phyloP scores from a whole-genome alignment of 2,888 invertebrate species.

The Standfussiana lucernea region DNA sequence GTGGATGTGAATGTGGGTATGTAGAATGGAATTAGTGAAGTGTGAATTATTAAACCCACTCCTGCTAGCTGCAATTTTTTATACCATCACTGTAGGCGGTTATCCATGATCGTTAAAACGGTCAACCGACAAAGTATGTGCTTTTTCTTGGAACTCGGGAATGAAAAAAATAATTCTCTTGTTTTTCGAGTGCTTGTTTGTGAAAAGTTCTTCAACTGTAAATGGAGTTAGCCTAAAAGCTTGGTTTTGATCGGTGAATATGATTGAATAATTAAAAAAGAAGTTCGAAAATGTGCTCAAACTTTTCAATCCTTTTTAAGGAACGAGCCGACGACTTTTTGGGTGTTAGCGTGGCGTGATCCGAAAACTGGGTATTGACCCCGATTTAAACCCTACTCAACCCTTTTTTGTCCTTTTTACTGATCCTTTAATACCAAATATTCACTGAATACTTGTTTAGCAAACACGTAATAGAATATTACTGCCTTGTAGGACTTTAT shows the following conservation, averaged over 20 bases:
- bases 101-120: neutral
- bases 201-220: slow-evolving; percentile 40
- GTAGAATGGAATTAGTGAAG: neutral
- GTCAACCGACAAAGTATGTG: neutral
- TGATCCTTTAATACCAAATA: neutral
- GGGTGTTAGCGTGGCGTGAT: slow-evolving; percentile 6
- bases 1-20: neutral
- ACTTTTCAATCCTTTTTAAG: slow-evolving; percentile 51
- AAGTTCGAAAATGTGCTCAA: slow-evolving; percentile 32
- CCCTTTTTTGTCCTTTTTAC: slow-evolving; percentile 7
- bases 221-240: slow-evolving; percentile 44
- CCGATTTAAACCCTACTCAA: slow-evolving; percentile 31
- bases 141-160: neutral
- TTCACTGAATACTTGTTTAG: neutral
- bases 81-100: too few relatives aligned
- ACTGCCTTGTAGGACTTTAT: too few relatives aligned
- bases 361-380: slow-evolving; percentile 16
- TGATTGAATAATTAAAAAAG: slow-evolving; percentile 51
- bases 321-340: slow-evolving; percentile 17
- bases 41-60: neutral
- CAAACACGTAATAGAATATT: neutral
- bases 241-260: slow-evolving; percentile 35
- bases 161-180: neutral
- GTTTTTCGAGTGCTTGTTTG: slow-evolving; percentile 29
- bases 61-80: neutral